A percentile compares a stretch with the other conserved stretches of the same genome.
These are phyloP conservation scores for Trachelus troglodyta DNA, from an alignment of 2,888 invertebrate species.

Conservation along the genomic window DNA sequence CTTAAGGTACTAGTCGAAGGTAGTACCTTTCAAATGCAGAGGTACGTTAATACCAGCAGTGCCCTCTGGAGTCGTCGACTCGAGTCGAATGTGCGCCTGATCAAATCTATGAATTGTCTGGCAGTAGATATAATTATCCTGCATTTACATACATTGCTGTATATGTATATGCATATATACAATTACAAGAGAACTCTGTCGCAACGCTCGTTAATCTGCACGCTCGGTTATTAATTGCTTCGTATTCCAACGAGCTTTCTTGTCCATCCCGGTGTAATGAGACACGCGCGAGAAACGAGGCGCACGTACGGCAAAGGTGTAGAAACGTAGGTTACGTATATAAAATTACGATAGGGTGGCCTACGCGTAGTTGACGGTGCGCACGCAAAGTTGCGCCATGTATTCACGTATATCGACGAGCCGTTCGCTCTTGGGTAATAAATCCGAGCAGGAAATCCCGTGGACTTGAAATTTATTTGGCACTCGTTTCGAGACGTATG, in stretches of 20 bases:
- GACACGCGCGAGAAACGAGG: conserved; percentile 17
- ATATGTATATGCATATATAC: conserved; percentile 21
- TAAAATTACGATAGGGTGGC: too few species aligned
- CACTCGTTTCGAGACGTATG: too few species aligned
- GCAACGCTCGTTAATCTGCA: conserved; percentile 39
- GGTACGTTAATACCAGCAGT: conserved; percentile 5
- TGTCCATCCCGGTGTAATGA: conserved; percentile 14
- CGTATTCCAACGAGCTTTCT: conserved; percentile 10
- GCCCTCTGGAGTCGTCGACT: conserved; percentile 27
- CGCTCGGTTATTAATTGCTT: conserved; percentile 41
- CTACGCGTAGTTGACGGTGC: too few species aligned
- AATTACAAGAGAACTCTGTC: conserved; percentile 34
- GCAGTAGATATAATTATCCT: conserved; percentile 32
- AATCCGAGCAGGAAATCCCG: too few species aligned
- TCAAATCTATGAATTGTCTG: conserved; percentile 42
- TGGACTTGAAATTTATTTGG: too few species aligned
- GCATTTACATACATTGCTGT: background rate
- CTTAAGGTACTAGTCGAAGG: conserved; percentile 10
- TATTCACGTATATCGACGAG: too few species aligned
- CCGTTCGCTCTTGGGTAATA: too few species aligned
- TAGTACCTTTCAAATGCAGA: conserved; percentile 7
- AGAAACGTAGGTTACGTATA: too few species aligned
- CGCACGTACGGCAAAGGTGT: too few species aligned
- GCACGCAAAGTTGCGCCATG: too few species aligned
- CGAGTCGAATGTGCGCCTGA: conserved; percentile 26